Conservation (phyloP, 1,140 invertebrate species). For the Lysiphlebus fabarum region DNA sequence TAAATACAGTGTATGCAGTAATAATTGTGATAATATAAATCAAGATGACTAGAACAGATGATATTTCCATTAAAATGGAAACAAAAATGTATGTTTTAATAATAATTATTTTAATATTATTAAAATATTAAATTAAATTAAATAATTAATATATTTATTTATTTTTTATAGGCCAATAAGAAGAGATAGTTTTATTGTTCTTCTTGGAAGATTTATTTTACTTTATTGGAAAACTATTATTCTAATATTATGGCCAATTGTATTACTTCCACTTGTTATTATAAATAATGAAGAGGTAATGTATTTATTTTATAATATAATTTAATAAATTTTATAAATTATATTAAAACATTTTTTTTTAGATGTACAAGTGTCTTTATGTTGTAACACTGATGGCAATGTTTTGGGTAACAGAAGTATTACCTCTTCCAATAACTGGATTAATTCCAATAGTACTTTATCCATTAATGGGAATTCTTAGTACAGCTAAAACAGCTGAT, state of each 20-base stretch:
- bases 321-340: no score
- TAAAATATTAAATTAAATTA: neutral
- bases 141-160: neutral
- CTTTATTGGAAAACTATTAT: constrained; percentile 65
- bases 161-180: constrained; percentile 31
- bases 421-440: constrained; percentile 65
- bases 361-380: constrained; percentile 57
- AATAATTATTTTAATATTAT: no score
- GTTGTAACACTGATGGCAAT: constrained; percentile 62
- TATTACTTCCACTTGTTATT: constrained; percentile 62
- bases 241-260: constrained; percentile 61
- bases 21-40: no score
- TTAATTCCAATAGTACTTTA: constrained; percentile 64
- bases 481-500: constrained; percentile 55
- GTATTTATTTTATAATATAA: no score
- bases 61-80: no score
- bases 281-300: constrained; percentile 54
- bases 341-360: constrained; percentile 10
- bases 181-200: constrained; percentile 21
- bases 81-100: no score
- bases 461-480: constrained; percentile 59
- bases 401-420: constrained; percentile 66
- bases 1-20: no score
- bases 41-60: no score
- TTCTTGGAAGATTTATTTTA: constrained; percentile 38